Conservation (phyloP, 2,113 vertebrate genomes). For the Megaceryle maxima region DNA sequence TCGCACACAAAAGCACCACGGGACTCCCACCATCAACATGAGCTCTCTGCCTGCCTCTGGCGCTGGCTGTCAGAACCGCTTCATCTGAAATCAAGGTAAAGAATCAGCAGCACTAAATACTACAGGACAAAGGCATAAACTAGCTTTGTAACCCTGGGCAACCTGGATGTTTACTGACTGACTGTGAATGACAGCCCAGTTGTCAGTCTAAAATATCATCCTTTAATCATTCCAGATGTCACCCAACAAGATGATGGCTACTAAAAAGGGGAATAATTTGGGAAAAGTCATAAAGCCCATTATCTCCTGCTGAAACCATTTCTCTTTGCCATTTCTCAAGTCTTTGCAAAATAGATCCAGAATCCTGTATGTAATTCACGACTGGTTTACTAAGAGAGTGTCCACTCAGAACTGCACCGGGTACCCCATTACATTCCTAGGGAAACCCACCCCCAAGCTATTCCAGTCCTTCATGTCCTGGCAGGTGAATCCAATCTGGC, state of each 20-base stretch:
- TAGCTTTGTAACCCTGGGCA: slow-evolving; percentile 67
- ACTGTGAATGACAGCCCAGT: slow-evolving; percentile 52
- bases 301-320: slow-evolving; percentile 61
- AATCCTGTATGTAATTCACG: neutral
- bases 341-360: slow-evolving; percentile 41
- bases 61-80: neutral
- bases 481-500: neutral
- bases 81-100: slow-evolving; percentile 59
- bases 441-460: neutral
- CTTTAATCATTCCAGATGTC: slow-evolving; percentile 59
- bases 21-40: slow-evolving; percentile 23
- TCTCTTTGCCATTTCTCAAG: slow-evolving; percentile 30
- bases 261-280: slow-evolving; percentile 63
- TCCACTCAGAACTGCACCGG: neutral
- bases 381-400: neutral
- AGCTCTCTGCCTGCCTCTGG: slow-evolving; percentile 32
- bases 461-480: neutral
- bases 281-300: slow-evolving; percentile 57
- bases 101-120: slow-evolving; percentile 55
- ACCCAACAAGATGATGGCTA: slow-evolving; percentile 59
- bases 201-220: slow-evolving; percentile 58
- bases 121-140: slow-evolving; percentile 57
- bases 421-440: neutral
- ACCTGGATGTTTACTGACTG: slow-evolving; percentile 63
- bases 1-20: slow-evolving; percentile 14